Evolutionary conservation across 2,113 vertebrate genomes (phyloP).

Genomic region (Petrocephalus zakoni): DNA sequence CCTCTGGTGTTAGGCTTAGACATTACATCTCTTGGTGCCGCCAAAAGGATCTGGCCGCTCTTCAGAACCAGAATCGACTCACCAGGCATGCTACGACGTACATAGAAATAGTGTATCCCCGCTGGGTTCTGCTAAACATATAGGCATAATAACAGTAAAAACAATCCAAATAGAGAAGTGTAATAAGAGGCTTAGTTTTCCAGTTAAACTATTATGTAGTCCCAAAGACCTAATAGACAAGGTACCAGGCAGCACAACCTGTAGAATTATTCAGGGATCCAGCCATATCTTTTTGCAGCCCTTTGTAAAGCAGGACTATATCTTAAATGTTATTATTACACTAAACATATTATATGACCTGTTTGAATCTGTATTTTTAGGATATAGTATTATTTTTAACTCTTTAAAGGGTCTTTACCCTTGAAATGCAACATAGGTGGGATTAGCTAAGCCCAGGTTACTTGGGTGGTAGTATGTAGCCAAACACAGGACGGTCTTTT

Average conservation of each 20-base stretch:
- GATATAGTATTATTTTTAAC: not conserved
- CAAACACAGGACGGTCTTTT: not conserved
- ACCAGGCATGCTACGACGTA: not conserved
- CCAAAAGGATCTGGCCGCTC: not conserved
- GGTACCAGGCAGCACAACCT: not conserved
- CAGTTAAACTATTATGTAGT: not conserved
- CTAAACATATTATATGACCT: not conserved
- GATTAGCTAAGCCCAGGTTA: not conserved
- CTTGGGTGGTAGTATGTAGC: not conserved
- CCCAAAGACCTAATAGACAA: not conserved
- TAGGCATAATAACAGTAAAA: not conserved
- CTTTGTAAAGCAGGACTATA: not conserved
- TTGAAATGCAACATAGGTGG: not conserved
- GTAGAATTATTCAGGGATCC: too few relatives aligned
- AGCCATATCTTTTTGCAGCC: not conserved
- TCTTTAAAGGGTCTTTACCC: not conserved
- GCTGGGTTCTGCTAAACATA: not conserved
- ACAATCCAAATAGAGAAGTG: not conserved
- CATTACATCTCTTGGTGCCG: not conserved
- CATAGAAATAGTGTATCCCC: not conserved
- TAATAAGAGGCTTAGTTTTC: not conserved
- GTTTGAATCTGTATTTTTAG: not conserved
- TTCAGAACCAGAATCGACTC: not conserved
- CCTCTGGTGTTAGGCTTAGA: not conserved
- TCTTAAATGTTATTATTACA: not conserved